These are phyloP conservation scores for Hemichromis elongatus DNA, from an alignment of 2,113 vertebrate species.

Conservation along the genomic window DNA sequence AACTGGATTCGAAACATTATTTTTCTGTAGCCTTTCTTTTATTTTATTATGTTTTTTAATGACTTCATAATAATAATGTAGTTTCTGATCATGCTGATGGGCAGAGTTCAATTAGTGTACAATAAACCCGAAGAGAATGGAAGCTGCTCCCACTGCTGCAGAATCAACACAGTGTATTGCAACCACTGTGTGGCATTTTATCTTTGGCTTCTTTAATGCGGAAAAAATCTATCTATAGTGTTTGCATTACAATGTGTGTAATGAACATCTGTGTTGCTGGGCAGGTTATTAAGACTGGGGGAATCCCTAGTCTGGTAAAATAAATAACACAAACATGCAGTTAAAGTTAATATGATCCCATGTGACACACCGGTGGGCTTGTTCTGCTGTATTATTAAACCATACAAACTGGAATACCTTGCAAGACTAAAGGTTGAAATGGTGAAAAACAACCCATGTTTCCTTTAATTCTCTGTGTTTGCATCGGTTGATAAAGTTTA, in stretches of 20 bases:
- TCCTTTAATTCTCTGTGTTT: background rate
- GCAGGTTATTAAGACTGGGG: background rate
- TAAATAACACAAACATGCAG: background rate
- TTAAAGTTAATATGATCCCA: background rate
- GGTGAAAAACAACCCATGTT: background rate
- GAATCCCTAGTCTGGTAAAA: background rate
- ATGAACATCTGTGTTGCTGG: background rate
- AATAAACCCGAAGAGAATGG: background rate
- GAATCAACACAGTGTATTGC: background rate
- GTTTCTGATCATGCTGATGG: background rate
- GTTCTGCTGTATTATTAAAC: background rate
- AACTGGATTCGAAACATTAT: background rate
- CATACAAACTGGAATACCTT: background rate
- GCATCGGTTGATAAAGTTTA: background rate
- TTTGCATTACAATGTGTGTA: background rate
- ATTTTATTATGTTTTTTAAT: background rate
- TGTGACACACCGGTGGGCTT: background rate
- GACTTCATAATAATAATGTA: background rate
- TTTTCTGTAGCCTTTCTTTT: background rate
- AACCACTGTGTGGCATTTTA: background rate
- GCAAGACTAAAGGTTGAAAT: background rate
- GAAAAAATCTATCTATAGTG: background rate
- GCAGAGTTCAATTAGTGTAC: background rate
- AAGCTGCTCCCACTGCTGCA: background rate
- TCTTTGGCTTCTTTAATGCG: no score